phyloP scores from a whole-genome alignment of 2,888 invertebrate species.

The Campoplex capitator region DNA sequence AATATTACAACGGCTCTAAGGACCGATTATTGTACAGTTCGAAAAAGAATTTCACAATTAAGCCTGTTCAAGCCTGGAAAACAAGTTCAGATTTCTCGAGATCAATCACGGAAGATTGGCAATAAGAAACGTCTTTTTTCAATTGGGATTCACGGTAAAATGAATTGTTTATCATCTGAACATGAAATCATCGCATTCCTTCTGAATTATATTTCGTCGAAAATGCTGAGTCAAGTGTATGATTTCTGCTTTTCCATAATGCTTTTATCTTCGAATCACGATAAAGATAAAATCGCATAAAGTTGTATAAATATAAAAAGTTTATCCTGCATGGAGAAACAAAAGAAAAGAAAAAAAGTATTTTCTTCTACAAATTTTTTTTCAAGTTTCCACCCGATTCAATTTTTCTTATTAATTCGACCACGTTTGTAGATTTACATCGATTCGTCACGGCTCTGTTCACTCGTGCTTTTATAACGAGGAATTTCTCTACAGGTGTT shows the following conservation, averaged over 20 bases:
- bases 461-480: conserved; percentile 31
- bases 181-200: background rate
- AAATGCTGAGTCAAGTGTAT: background rate
- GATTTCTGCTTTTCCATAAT: background rate
- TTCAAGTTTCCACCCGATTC: conserved; percentile 6
- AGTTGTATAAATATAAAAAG: background rate
- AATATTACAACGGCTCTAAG: too few species aligned
- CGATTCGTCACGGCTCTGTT: conserved; percentile 11
- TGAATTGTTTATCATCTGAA: background rate
- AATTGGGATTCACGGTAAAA: too few species aligned
- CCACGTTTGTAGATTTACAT: background rate
- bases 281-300: background rate
- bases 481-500: conserved; percentile 12
- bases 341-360: conserved; percentile 25
- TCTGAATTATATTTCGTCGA: background rate
- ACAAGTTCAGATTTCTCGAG: too few species aligned
- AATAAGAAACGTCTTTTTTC: too few species aligned
- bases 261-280: background rate
- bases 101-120: too few species aligned
- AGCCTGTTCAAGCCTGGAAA: too few species aligned
- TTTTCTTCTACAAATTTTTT: conserved; percentile 12
- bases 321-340: background rate
- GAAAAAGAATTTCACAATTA: too few species aligned
- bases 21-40: too few species aligned
- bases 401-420: conserved; percentile 21